Evolutionary conservation across 1,140 invertebrate genomes (phyloP).

Genomic region (Zaprionus nigranus): DNA sequence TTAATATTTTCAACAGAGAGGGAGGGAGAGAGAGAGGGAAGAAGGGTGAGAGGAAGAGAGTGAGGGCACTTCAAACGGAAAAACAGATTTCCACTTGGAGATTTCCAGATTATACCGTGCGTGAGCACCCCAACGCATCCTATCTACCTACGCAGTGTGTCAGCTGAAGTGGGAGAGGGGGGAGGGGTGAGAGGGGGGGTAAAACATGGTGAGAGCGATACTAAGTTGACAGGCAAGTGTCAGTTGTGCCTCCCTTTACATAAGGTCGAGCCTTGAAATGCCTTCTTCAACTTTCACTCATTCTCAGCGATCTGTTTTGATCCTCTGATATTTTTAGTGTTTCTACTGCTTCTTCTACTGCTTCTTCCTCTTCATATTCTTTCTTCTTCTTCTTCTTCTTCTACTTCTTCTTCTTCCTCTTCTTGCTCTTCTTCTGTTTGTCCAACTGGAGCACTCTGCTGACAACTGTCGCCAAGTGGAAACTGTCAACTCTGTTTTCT

Average conservation of each 20-base stretch:
- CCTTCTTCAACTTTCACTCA: background rate
- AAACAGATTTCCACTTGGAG: slow-evolving; percentile 8
- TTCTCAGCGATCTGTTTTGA: background rate
- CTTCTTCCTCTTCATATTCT: background rate
- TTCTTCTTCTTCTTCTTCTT: background rate
- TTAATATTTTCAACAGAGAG: slow-evolving; percentile 71
- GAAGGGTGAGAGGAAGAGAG: background rate
- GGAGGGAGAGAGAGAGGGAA: background rate
- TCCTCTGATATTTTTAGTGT: background rate
- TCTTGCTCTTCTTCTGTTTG: slow-evolving; percentile 7
- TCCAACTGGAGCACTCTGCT: slow-evolving; percentile 31
- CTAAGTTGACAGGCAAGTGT: slow-evolving; percentile 50
- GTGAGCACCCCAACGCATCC: background rate
- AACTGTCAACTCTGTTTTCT: slow-evolving; percentile 42
- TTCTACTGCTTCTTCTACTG: slow-evolving; percentile 4
- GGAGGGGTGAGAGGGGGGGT: background rate
- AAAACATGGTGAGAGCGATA: background rate
- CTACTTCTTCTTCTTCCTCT: background rate
- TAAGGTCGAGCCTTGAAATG: background rate
- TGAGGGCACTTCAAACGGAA: slow-evolving; percentile 1
- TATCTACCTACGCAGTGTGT: slow-evolving; percentile 1
- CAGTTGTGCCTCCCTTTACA: slow-evolving; percentile 8
- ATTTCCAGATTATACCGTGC: background rate
- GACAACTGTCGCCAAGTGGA: slow-evolving; percentile 40
- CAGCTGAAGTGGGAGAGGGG: background rate